Percentiles rank a stretch among this genome's conserved stretches.
These are phyloP conservation scores for cattle (Bos taurus) DNA, from an alignment of 2,113 vertebrate species.

Conservation along the genomic window ARS-UCD2.0 NC_037333.1:86499001-86499500, in stretches of 20 bases:
- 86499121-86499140: neutral
- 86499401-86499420: fast-evolving
- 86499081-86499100: neutral
- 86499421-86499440: neutral
- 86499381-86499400: neutral
- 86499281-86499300: neutral
- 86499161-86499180: neutral
- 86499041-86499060: fast-evolving
- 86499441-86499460: neutral
- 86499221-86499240: neutral
- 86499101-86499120: neutral
- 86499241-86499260: neutral
- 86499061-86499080: neutral
- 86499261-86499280: neutral
- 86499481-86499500: neutral
- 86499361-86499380: neutral
- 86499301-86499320: neutral
- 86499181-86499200: neutral
- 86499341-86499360: neutral
- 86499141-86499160: neutral
- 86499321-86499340: neutral
- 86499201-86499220: neutral
- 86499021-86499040: neutral
- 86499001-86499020: neutral
- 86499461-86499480: neutral